These are phyloP conservation scores for Procapra przewalskii DNA, from an alignment of 2,113 vertebrate genomes.

Conservation along the genomic window DNA sequence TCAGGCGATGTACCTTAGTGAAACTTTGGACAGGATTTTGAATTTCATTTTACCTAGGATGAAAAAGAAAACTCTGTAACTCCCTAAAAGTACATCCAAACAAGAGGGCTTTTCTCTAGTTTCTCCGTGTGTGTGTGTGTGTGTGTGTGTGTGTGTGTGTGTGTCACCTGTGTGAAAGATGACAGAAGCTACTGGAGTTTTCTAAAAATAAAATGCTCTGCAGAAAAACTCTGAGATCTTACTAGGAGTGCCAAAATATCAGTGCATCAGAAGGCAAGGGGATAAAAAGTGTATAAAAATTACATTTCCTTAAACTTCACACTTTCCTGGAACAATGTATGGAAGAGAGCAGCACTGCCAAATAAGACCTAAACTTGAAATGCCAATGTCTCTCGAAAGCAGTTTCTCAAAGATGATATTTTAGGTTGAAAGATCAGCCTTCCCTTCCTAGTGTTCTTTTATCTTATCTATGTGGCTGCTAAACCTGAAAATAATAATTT, in stretches of 20 bases:
- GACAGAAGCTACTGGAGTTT: constrained; percentile 68
- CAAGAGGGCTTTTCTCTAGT: constrained; percentile 26
- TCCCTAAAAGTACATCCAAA: constrained; percentile 21
- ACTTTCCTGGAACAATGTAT: constrained; percentile 62
- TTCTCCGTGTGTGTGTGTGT: not conserved
- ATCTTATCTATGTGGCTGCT: not conserved
- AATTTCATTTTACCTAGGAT: not conserved
- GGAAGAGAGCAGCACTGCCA: constrained; percentile 22
- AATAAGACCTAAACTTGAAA: constrained; percentile 62
- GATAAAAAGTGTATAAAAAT: constrained; percentile 73
- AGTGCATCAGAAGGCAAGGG: constrained; percentile 64
- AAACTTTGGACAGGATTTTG: constrained; percentile 4
- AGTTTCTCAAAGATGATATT: constrained; percentile 41
- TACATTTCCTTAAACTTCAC: constrained; percentile 69
- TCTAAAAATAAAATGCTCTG: constrained; percentile 73
- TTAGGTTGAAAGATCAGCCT: constrained; percentile 32
- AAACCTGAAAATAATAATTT: constrained; percentile 48
- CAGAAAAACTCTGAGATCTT: constrained; percentile 57
- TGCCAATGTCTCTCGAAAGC: constrained; percentile 42
- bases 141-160: too few relatives aligned
- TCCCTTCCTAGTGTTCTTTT: constrained; percentile 29
- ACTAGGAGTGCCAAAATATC: constrained; percentile 69
- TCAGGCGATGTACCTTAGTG: not conserved
- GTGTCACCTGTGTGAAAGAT: constrained; percentile 60
- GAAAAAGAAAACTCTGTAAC: not conserved